phyloP scores from a whole-genome alignment of 2,113 vertebrate genomes.

The Oreochromis tanganicae region DNA sequence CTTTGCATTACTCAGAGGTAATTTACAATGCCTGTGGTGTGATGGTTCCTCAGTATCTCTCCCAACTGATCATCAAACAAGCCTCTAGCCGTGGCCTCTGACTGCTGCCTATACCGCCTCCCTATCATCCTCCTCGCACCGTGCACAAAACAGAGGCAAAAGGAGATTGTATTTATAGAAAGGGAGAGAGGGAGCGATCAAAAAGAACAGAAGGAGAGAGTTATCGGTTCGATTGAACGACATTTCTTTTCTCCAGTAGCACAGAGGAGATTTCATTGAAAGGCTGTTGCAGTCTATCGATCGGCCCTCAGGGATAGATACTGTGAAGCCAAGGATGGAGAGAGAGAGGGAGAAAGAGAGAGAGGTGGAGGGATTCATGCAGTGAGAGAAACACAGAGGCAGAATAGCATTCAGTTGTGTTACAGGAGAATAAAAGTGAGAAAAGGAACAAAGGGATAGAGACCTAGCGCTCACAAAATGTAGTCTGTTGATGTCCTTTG shows the following conservation, averaged over 20 bases:
- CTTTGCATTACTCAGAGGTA: constrained; percentile 46
- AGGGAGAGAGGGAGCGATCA: constrained; percentile 34
- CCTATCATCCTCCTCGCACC: constrained; percentile 30
- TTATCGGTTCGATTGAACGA: constrained; percentile 61
- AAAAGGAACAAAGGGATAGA: constrained; percentile 27
- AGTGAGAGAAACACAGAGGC: constrained; percentile 26
- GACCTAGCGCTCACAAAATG: not conserved
- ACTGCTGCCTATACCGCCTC: constrained; percentile 20
- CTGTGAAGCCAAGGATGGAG: constrained; percentile 42
- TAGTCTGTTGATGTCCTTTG: not conserved
- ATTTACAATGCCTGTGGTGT: constrained; percentile 49
- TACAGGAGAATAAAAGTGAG: constrained; percentile 12
- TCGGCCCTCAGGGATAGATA: constrained; percentile 58
- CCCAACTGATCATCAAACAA: constrained; percentile 59
- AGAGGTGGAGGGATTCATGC: constrained; percentile 9
- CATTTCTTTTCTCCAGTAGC: constrained; percentile 57
- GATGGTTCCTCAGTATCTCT: constrained; percentile 34
- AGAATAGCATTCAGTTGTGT: constrained; percentile 24
- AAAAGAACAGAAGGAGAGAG: constrained; percentile 55
- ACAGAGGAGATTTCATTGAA: constrained; percentile 64
- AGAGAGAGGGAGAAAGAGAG: not conserved
- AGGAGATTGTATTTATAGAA: constrained; percentile 37
- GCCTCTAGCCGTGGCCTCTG: constrained; percentile 45
- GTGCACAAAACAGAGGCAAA: constrained; percentile 28
- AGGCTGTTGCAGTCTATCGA: constrained; percentile 68